A percentile compares a stretch with the other conserved stretches of the same genome.
Evolutionary conservation across 2,797 vertebrate genomes (phyloP).

Genomic region (Phaenicophaeus curvirostris): DNA sequence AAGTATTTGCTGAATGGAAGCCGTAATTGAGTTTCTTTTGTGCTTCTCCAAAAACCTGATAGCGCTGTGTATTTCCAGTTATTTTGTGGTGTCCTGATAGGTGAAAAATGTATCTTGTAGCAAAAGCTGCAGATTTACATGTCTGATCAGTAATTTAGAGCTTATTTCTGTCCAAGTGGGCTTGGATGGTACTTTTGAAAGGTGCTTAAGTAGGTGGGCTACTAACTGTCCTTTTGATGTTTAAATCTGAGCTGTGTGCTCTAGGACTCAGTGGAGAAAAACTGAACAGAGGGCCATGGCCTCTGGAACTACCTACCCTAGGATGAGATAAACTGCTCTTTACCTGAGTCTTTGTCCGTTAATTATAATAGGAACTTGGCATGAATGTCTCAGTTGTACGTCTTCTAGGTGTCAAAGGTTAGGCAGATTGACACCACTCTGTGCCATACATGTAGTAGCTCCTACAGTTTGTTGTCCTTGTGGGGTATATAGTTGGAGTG

Average conservation of each 20-base stretch:
- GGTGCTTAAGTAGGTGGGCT: not conserved
- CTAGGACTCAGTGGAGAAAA: not conserved
- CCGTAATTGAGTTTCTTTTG: not conserved
- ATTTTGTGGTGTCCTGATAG: not conserved
- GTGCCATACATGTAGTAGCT: not conserved
- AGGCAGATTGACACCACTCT: not conserved
- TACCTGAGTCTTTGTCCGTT: not conserved
- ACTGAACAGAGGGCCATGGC: not conserved
- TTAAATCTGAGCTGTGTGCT: not conserved
- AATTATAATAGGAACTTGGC: not conserved
- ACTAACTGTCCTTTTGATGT: not conserved
- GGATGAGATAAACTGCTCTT: not conserved
- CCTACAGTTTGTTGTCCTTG: not conserved
- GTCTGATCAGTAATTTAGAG: not conserved
- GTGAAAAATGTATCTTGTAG: not conserved
- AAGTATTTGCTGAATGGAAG: slow-evolving; percentile 6
- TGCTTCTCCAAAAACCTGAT: not conserved
- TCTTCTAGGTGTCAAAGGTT: not conserved
- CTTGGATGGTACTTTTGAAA: not conserved
- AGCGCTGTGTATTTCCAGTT: not conserved
- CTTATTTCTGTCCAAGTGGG: not conserved
- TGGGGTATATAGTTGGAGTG: not conserved
- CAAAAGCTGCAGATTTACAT: not conserved
- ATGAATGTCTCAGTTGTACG: not conserved
- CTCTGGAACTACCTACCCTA: not conserved